Evolutionary conservation across 2,888 invertebrate genomes (phyloP).

Genomic region (Bellardia pandia): DNA sequence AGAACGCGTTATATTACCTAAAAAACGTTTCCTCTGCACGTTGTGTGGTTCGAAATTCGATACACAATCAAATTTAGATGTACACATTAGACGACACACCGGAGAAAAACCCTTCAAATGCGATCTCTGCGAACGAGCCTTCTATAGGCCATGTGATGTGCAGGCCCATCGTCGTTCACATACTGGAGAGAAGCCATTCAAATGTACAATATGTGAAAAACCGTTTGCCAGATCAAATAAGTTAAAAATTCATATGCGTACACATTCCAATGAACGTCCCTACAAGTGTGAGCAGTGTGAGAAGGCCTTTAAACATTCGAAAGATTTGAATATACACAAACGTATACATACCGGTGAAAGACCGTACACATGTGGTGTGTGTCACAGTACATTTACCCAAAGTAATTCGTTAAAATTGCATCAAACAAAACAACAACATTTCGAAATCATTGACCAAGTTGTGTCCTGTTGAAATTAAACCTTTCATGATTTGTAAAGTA

Average conservation of each 20-base stretch:
- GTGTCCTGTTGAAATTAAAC: slow-evolving; percentile 21
- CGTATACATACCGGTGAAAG: slow-evolving; percentile 87
- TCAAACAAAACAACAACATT: slow-evolving; percentile 85
- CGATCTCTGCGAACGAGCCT: slow-evolving; percentile 87
- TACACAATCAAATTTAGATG: slow-evolving; percentile 87
- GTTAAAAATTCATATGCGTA: slow-evolving; percentile 87
- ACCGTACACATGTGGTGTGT: slow-evolving; percentile 77
- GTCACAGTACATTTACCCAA: slow-evolving; percentile 85
- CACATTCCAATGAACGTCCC: slow-evolving; percentile 85
- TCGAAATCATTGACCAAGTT: slow-evolving; percentile 63
- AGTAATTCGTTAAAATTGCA: slow-evolving; percentile 88
- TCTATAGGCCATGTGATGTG: slow-evolving; percentile 87
- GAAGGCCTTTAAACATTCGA: slow-evolving; percentile 88
- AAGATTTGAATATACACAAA: slow-evolving; percentile 89
- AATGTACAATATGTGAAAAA: slow-evolving; percentile 81
- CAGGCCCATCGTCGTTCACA: slow-evolving; percentile 87
- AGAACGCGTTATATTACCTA: slow-evolving; percentile 61
- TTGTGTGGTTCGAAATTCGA: slow-evolving; percentile 88
- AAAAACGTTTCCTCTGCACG: slow-evolving; percentile 85
- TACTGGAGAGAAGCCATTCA: slow-evolving; percentile 87
- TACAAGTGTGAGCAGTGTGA: slow-evolving; percentile 86
- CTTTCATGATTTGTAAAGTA: too few species aligned
- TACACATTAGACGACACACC: slow-evolving; percentile 85
- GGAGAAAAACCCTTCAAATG: slow-evolving; percentile 88
- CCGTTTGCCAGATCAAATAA: slow-evolving; percentile 87